Conservation (phyloP, 1,140 invertebrate genomes). For the Drosophila auraria region DNA sequence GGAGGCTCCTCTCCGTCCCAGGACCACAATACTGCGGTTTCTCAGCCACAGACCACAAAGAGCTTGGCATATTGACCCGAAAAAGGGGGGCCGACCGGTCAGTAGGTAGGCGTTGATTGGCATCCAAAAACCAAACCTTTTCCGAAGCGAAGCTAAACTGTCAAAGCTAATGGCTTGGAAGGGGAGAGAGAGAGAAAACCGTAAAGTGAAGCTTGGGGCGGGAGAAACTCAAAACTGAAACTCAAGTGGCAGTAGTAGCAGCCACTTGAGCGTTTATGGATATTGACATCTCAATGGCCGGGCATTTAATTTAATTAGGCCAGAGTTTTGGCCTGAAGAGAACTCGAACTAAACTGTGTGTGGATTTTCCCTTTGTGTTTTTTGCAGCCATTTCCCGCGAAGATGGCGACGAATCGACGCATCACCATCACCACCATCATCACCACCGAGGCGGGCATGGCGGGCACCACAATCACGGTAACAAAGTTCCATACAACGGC, state of each 20-base stretch:
- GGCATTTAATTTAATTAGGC: slow-evolving; percentile 35
- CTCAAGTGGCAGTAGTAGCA: slow-evolving; percentile 26
- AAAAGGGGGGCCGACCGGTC: slow-evolving; percentile 29
- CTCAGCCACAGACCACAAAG: slow-evolving; percentile 46
- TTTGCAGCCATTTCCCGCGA: slow-evolving; percentile 91
- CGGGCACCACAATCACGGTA: slow-evolving; percentile 85
- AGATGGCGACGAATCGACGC: slow-evolving; percentile 88
- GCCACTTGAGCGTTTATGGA: slow-evolving; percentile 42
- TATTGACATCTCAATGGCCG: slow-evolving; percentile 45
- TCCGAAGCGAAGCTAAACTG: slow-evolving; percentile 11
- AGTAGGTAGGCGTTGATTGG: slow-evolving; percentile 47
- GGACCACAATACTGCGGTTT: slow-evolving; percentile 41
- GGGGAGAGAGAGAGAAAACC: slow-evolving; percentile 4
- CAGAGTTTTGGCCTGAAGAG: slow-evolving; percentile 2
- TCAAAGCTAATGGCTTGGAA: slow-evolving; percentile 24
- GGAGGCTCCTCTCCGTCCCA: not conserved
- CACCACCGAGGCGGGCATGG: slow-evolving; percentile 82
- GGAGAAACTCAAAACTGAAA: not conserved
- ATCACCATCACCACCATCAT: slow-evolving; percentile 79
- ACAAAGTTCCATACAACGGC: slow-evolving; percentile 93
- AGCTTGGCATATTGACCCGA: slow-evolving; percentile 52
- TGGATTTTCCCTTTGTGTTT: slow-evolving; percentile 42
- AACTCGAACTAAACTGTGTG: slow-evolving; percentile 39
- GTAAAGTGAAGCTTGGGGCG: slow-evolving; percentile 21
- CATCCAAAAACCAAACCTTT: slow-evolving; percentile 17